Conservation (phyloP, 2,797 vertebrate species). For the Sebastes minor region DNA sequence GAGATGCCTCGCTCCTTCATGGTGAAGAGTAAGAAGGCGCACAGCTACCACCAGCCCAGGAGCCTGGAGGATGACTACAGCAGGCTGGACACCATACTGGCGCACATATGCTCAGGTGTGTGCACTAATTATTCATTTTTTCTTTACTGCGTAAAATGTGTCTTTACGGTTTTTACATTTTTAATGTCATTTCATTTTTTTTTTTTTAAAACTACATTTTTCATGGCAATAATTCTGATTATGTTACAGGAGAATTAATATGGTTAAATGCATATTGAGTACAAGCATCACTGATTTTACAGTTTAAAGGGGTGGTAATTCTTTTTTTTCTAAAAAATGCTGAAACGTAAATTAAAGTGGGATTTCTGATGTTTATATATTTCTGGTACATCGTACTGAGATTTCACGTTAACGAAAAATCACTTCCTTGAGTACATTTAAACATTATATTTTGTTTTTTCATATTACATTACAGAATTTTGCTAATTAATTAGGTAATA, state of each 20-base stretch:
- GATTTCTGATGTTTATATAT: not conserved
- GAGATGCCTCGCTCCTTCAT: conserved; percentile 96
- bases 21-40: conserved; percentile 97
- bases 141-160: not conserved
- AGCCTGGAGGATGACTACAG: conserved; percentile 86
- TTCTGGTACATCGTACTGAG: not conserved
- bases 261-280: not conserved
- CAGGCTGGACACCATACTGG: conserved; percentile 83
- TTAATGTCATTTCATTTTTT: not conserved
- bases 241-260: not conserved
- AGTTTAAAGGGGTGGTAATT: not conserved
- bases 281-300: not conserved
- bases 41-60: conserved; percentile 96
- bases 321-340: not conserved
- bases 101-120: conserved; percentile 91
- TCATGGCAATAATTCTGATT: not conserved
- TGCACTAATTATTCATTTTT: not conserved
- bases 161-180: not conserved
- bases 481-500: not conserved
- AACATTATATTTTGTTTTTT: not conserved
- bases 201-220: not conserved
- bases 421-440: not conserved
- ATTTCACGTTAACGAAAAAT: not conserved
- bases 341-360: not conserved
- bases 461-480: not conserved